Percentiles rank a stretch among this genome's conserved stretches.
Evolutionary conservation across 2,113 vertebrate genomes (phyloP).

Genomic region (Vombatus ursinus): DNA sequence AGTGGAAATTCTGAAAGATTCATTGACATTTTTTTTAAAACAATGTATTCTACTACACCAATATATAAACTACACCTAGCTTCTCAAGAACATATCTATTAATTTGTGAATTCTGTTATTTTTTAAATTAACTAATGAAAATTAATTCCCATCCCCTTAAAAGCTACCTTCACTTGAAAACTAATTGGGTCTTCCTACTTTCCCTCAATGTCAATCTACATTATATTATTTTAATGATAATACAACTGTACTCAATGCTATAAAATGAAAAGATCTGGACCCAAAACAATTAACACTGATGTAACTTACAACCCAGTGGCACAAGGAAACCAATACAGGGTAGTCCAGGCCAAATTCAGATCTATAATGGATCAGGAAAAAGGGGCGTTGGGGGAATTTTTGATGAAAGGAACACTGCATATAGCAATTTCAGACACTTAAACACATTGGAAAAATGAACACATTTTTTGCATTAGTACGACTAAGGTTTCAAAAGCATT

Average conservation of each 20-base stretch:
- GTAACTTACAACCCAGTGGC: background rate
- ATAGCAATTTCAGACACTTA: background rate
- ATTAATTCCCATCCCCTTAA: constrained; percentile 1
- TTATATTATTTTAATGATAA: background rate
- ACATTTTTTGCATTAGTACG: constrained; percentile 1
- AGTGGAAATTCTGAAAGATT: constrained; percentile 11
- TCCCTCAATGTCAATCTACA: constrained; percentile 26
- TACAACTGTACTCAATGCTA: background rate
- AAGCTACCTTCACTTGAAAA: constrained; percentile 31
- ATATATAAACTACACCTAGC: constrained; percentile 19
- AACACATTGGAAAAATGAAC: background rate
- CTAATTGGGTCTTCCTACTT: constrained; percentile 28
- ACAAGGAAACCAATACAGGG: constrained; percentile 5
- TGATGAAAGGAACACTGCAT: background rate
- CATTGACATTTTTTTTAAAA: background rate
- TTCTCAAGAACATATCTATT: background rate
- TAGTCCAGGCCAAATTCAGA: background rate
- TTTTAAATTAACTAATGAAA: constrained; percentile 35
- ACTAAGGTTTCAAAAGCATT: background rate
- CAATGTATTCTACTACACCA: constrained; percentile 9
- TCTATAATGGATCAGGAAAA: background rate
- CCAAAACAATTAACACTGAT: background rate
- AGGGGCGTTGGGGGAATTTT: background rate
- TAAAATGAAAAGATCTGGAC: background rate
- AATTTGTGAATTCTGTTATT: constrained; percentile 5